phyloP scores from a whole-genome alignment of 2,888 invertebrate genomes.

The Merodon equestris region DNA sequence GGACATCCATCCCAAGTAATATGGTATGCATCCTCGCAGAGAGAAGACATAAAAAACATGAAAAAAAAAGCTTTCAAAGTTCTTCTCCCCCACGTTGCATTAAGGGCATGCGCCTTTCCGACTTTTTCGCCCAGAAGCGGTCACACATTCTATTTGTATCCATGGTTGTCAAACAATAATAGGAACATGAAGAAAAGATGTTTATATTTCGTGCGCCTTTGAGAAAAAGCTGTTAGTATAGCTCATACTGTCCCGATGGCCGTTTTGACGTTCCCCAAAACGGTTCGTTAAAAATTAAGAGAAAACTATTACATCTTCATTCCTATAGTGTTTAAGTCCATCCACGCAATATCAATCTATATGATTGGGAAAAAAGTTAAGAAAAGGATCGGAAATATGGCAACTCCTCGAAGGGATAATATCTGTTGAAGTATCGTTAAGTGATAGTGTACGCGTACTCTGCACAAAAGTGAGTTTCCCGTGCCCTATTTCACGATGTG shows the following conservation, averaged over 20 bases:
- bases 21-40: slow-evolving; percentile 3
- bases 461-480: slow-evolving; percentile 46
- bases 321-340: slow-evolving; percentile 9
- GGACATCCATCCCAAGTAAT: slow-evolving; percentile 10
- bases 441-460: slow-evolving; percentile 22
- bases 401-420: slow-evolving; percentile 25
- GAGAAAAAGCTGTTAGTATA: slow-evolving; percentile 48
- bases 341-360: slow-evolving; percentile 23
- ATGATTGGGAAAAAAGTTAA: slow-evolving; percentile 39
- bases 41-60: too few relatives aligned
- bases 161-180: slow-evolving; percentile 44
- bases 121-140: slow-evolving; percentile 24
- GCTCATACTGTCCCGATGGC: slow-evolving; percentile 49
- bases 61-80: slow-evolving; percentile 4
- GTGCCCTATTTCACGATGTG: neutral
- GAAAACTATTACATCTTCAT: slow-evolving; percentile 32
- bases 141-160: slow-evolving; percentile 36
- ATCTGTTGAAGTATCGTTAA: slow-evolving; percentile 15
- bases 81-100: neutral
- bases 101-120: slow-evolving; percentile 40
- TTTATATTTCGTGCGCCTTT: slow-evolving; percentile 50
- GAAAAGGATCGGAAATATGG: slow-evolving; percentile 32
- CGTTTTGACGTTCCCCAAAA: slow-evolving; percentile 45
- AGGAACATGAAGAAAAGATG: slow-evolving; percentile 27
- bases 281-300: too few relatives aligned